Evolutionary conservation across 2,888 invertebrate genomes (phyloP).

Genomic region (Pandemis corylana): DNA sequence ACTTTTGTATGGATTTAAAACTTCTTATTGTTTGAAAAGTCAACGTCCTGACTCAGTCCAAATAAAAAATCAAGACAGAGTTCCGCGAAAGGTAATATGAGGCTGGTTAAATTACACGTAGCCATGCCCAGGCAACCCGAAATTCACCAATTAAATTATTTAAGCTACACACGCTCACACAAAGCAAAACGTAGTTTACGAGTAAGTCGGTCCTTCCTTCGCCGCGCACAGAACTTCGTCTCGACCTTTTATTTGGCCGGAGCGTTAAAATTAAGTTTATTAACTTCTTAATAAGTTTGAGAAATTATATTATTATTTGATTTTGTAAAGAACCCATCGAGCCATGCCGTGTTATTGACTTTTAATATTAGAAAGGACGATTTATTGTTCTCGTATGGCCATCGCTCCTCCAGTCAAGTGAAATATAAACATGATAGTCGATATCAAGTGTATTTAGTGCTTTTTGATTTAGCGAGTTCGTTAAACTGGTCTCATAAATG

Average conservation of each 20-base stretch:
- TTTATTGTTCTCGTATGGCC: background rate
- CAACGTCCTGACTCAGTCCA: background rate
- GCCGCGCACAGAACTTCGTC: too few relatives aligned
- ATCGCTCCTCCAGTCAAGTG: background rate
- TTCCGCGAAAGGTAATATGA: too few relatives aligned
- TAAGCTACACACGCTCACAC: too few relatives aligned
- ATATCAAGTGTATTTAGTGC: background rate
- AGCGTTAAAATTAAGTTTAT: too few relatives aligned
- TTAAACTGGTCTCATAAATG: background rate
- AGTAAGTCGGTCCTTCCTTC: too few relatives aligned
- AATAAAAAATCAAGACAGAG: too few relatives aligned
- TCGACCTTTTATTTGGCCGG: too few relatives aligned
- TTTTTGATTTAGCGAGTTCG: background rate
- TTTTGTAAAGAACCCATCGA: background rate
- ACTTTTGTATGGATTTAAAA: background rate
- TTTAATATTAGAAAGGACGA: conserved; percentile 4
- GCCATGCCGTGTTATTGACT: conserved; percentile 1
- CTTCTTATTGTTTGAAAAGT: background rate
- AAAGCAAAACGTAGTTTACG: too few relatives aligned
- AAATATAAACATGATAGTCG: conserved; percentile 1
- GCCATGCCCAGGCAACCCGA: too few relatives aligned
- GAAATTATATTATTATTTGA: background rate
- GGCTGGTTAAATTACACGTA: too few relatives aligned
- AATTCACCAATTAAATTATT: too few relatives aligned
- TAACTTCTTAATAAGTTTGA: too few relatives aligned